Evolutionary conservation across 2,888 invertebrate genomes (phyloP), one percentile per base, ranked within the genome.

Genomic region (Apoda limacodes): DNA sequence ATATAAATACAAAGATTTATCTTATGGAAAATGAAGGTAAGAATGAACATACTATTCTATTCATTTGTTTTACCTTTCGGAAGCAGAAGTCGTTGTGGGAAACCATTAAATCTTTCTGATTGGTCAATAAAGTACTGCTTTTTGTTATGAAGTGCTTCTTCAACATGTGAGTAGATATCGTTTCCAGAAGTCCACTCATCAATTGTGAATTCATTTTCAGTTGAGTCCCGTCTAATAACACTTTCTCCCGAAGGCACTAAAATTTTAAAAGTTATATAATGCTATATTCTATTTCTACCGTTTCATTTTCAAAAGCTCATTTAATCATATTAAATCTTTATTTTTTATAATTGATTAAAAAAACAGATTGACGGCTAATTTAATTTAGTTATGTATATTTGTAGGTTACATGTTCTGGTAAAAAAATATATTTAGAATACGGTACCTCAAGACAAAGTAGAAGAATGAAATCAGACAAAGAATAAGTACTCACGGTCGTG

Each of bases 31-130:
- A n/a, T n/a, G n/a, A n/a, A n/a, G n/a, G n/a, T 13, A 19, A 9
- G 35, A 3, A 19, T 4, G n/a, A 29, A 15, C 10, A 5, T 10
- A 5, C 12, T 7, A 9, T 13, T 7, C 19, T 28, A 9, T 9
- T 20, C 22, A n/a, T 3, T 12, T 25, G 20, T 38, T 41, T 5
- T 40, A 74, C 84, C 89, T 60, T 85, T 87, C 48, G 89, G 89
- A 34, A 89, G 62, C 52, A 85, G 54, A 30, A 89, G 64, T 43
- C 87, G 83, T 31, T 83, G 80, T 9, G 88, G 87, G 58, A 83
- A 83, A 22, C 85, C 83, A 37, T 83, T 82, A 45, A 85, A 75
- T 24, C 75, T 70, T 53, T 83, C 69, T 25, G 63, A 56, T 39
- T 64, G 52, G 40, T 81, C 78, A 39, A 83, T 42, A 37, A 70